Percentiles rank a stretch among this genome's conserved stretches.
Evolutionary conservation across 2,797 vertebrate species (phyloP).

Genomic region (Anguilla megastoma): DNA sequence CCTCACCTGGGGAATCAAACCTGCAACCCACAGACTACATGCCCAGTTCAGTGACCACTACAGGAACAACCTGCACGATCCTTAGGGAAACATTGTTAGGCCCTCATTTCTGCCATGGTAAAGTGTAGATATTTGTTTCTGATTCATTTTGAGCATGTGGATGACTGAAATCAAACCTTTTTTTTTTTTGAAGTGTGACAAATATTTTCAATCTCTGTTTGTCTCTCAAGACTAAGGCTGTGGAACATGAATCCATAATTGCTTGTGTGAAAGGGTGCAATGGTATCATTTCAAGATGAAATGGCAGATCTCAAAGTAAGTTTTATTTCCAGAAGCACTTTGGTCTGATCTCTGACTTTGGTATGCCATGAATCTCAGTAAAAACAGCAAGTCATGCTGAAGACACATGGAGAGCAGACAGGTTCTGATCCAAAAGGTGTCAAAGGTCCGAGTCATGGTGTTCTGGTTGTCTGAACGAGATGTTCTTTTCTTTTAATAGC

Average conservation of each 20-base stretch:
- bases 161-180: background rate
- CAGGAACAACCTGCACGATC: no score
- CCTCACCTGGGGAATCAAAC: background rate
- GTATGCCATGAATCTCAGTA: background rate
- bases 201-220: background rate
- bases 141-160: background rate
- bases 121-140: background rate
- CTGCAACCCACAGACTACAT: background rate
- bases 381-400: background rate
- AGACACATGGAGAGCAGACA: background rate
- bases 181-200: background rate
- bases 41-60: background rate
- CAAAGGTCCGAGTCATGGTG: background rate
- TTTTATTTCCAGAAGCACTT: background rate
- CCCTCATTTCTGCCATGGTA: background rate
- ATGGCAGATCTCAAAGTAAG: background rate
- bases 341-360: background rate
- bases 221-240: background rate
- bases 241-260: background rate
- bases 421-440: conserved; percentile 16
- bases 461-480: background rate
- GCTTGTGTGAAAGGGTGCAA: background rate
- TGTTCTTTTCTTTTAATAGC: background rate
- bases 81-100: background rate
- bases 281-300: background rate